phyloP scores from a whole-genome alignment of 2,797 vertebrate species.

The Melanotaenia maccullochi region DNA sequence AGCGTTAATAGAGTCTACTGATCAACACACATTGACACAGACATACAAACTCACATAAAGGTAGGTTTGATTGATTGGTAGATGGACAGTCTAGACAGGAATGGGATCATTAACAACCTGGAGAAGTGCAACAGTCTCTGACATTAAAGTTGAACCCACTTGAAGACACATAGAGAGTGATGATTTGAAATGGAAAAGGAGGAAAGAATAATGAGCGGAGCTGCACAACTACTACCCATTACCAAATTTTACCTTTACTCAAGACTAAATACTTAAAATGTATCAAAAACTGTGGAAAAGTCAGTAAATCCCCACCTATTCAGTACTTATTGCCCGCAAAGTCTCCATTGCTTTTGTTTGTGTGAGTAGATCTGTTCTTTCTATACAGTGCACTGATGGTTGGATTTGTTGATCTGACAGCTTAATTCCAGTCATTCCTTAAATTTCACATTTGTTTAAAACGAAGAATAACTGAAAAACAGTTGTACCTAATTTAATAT shows the following conservation, averaged over 20 bases:
- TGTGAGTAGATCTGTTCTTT: background rate
- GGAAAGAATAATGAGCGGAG: background rate
- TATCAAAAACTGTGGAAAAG: background rate
- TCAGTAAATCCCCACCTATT: background rate
- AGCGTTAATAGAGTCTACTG: slow-evolving; percentile 74
- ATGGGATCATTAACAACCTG: slow-evolving; percentile 57
- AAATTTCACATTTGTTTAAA: background rate
- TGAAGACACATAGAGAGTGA: slow-evolving; percentile 1
- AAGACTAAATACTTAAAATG: background rate
- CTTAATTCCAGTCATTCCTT: background rate
- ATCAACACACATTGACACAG: slow-evolving; percentile 53
- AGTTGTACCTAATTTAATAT: background rate
- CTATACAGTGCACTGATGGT: background rate
- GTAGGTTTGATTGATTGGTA: slow-evolving; percentile 72
- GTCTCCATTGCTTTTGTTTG: background rate
- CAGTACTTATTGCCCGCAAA: background rate
- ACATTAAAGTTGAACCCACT: slow-evolving; percentile 46
- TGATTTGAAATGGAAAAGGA: background rate
- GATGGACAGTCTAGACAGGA: slow-evolving; percentile 65
- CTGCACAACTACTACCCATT: background rate
- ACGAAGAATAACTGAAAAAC: background rate
- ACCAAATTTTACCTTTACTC: background rate
- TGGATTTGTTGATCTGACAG: background rate
- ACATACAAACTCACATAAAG: slow-evolving; percentile 23
- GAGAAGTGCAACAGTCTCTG: slow-evolving; percentile 38